Evolutionary conservation across 2,113 vertebrate genomes (phyloP).

Genomic region (Gnathonemus echidnorhynchus): DNA sequence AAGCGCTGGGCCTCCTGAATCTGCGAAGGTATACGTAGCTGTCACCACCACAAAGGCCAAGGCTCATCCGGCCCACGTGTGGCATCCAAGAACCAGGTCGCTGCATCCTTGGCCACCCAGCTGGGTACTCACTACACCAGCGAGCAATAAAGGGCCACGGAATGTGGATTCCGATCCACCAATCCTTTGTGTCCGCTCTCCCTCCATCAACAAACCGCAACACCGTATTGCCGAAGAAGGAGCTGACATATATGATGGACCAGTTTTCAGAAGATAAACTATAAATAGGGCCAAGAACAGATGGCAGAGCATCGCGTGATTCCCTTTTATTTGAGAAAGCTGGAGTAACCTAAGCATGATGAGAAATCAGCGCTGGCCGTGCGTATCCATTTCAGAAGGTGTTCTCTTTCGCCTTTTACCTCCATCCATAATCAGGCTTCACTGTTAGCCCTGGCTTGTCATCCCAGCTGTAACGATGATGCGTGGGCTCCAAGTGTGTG

Average conservation of each 20-base stretch:
- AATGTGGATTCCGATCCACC: slow-evolving; percentile 20
- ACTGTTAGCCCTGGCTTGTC: slow-evolving; percentile 8
- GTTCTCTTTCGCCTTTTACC: slow-evolving; percentile 24
- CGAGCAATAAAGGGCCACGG: slow-evolving; percentile 45
- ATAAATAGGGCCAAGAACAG: slow-evolving; percentile 10
- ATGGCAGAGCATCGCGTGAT: neutral
- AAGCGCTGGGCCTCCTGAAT: neutral
- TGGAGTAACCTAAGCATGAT: slow-evolving; percentile 36
- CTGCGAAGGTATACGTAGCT: neutral
- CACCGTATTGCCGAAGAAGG: slow-evolving; percentile 13
- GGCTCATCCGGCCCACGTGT: neutral
- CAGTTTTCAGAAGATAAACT: slow-evolving; percentile 38
- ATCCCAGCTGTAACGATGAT: slow-evolving; percentile 19
- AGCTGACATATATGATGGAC: slow-evolving; percentile 30
- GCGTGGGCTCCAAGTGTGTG: slow-evolving; percentile 7
- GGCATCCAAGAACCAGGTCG: neutral
- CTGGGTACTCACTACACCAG: slow-evolving; percentile 35
- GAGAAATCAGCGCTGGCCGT: slow-evolving; percentile 48
- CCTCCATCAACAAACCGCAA: neutral
- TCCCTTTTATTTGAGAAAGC: neutral
- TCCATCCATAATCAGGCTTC: slow-evolving; percentile 21
- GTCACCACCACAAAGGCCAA: neutral
- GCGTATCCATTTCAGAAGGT: slow-evolving; percentile 53
- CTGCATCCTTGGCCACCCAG: neutral
- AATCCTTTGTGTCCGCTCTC: neutral